Conservation (phyloP, 2,797 vertebrate species). For the Tenualosa ilisha region DNA sequence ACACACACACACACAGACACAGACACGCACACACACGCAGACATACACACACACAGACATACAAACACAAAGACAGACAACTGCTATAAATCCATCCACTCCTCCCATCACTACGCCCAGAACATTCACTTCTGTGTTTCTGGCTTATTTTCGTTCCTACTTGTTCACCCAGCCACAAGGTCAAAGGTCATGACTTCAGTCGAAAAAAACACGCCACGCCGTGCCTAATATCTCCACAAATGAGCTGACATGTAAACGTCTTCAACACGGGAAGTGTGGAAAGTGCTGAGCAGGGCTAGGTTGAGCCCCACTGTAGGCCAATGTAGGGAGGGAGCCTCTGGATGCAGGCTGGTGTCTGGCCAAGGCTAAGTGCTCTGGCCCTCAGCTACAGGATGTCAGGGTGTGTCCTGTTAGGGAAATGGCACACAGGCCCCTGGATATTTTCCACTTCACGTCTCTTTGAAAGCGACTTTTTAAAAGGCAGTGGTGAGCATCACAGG, state of each 20-base stretch:
- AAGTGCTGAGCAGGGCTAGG: neutral
- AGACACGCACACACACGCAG: neutral
- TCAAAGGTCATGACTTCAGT: neutral
- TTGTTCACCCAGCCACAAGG: neutral
- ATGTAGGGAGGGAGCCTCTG: neutral
- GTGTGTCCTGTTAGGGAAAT: neutral
- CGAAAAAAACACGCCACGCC: no score
- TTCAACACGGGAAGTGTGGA: neutral
- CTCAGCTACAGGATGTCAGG: neutral
- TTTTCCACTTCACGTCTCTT: neutral
- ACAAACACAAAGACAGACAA: slow-evolving; percentile 7
- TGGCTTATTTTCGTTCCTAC: neutral
- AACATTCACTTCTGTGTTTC: neutral
- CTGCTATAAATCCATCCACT: neutral
- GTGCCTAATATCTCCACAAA: neutral
- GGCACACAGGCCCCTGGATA: neutral
- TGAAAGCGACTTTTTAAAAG: neutral
- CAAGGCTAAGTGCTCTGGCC: neutral
- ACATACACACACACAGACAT: slow-evolving; percentile 25
- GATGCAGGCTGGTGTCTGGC: neutral
- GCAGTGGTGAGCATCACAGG: neutral
- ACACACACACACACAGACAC: neutral
- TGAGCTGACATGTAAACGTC: neutral
- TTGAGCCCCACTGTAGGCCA: neutral
- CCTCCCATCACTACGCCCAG: neutral